A percentile compares a stretch with the other conserved stretches of the same genome.
These are phyloP conservation scores for Epizoanthus illoricatus DNA, from an alignment of 92 coral and sea anemone genomes.

Conservation along the genomic window DNA sequence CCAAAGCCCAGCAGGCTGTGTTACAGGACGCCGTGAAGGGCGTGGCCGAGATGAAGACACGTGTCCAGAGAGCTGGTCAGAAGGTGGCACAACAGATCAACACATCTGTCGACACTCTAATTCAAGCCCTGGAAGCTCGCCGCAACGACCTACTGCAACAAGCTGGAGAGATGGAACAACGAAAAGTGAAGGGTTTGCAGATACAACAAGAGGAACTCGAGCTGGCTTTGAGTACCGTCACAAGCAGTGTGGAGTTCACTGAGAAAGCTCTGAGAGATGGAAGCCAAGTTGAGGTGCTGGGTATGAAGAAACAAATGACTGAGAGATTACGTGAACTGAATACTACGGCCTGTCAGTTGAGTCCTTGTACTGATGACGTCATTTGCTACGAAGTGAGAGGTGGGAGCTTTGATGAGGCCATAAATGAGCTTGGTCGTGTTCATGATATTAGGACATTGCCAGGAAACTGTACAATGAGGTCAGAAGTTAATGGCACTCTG, in stretches of 20 bases:
- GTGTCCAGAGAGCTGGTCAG: conserved; percentile 4
- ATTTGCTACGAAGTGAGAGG: neutral
- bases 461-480: no score
- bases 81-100: neutral
- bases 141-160: conserved; percentile 12
- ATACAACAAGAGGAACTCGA: conserved; percentile 43
- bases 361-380: conserved; percentile 4
- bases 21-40: no score
- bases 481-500: no score
- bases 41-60: no score
- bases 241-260: no score
- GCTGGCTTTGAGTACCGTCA: neutral
- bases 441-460: no score
- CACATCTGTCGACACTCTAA: conserved; percentile 10
- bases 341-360: neutral
- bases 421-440: neutral
- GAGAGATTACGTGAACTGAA: conserved; percentile 27
- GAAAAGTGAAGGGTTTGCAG: neutral
- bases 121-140: neutral
- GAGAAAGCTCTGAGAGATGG: no score
- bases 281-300: no score
- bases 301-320: neutral
- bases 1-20: no score
- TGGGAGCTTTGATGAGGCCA: neutral
- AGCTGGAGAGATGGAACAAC: neutral